Conservation (phyloP, 2,888 invertebrate species). For the Dioctria linearis region DNA sequence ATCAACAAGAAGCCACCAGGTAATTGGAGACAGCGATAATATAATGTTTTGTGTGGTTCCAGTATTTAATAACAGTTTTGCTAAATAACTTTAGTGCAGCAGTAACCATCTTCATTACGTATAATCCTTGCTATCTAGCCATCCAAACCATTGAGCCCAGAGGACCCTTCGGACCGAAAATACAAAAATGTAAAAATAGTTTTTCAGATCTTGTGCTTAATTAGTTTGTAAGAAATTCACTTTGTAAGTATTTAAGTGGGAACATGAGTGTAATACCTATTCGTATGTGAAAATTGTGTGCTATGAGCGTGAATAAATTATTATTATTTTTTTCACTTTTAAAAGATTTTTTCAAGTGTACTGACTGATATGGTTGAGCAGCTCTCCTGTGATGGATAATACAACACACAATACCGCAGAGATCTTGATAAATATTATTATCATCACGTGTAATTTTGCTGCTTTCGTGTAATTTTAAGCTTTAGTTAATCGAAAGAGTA, state of each 20-base stretch:
- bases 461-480: too few species aligned
- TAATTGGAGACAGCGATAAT: conserved; percentile 37
- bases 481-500: too few species aligned
- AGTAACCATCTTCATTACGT: conserved; percentile 11
- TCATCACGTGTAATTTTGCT: too few species aligned
- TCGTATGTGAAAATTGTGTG: conserved; percentile 25
- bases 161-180: background rate
- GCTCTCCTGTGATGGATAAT: too few species aligned
- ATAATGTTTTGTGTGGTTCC: too few species aligned
- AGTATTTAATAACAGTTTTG: background rate
- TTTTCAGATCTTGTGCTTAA: conserved; percentile 17
- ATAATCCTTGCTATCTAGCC: conserved; percentile 19
- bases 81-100: conserved; percentile 38
- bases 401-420: too few species aligned
- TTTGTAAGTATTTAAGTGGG: conserved; percentile 7
- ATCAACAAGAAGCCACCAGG: conserved; percentile 54
- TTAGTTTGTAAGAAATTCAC: conserved; percentile 2
- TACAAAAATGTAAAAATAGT: background rate
- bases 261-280: background rate
- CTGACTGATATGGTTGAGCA: too few species aligned
- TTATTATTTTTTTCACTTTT: background rate
- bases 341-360: too few species aligned
- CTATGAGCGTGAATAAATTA: conserved; percentile 30
- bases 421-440: too few species aligned
- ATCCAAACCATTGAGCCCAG: conserved; percentile 17